Evolutionary conservation across 2,888 invertebrate genomes (phyloP), one percentile per base, ranked within the genome.

Genomic region (Villa cingulata): DNA sequence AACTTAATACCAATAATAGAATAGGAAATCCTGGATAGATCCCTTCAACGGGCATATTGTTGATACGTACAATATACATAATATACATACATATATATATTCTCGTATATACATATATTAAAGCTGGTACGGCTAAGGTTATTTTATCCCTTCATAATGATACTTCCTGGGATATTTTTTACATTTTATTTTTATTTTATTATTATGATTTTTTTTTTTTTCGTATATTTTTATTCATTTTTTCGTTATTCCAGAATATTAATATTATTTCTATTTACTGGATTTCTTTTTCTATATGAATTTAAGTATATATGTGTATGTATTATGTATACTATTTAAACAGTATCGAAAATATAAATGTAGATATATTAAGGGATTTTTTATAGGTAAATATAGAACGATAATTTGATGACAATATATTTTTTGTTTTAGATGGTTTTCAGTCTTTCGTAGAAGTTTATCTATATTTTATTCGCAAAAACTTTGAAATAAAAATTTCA

Each of bases 1-100:
- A 63, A 48, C 65, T 66, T 68, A 68, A 68, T 68, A 62, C 68
- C 68, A 68, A 69, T 68, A 68, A 68, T 68, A 68, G 69, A 68
- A 68, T 64, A 68, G 65, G 62, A 68, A 68, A 68, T 68, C 67
- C 69, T 60, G 59, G 62, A 65, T 64, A 68, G 65, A 68, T 68
- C 69, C 69, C 62, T 48, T 49, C 43, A 45, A 32, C 47, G 41
- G 36, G 49, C 49, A 51, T 51, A 48, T 49, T 49, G 47, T n/a
- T n/a, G n/a, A n/a, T n/a, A n/a, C n/a, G n/a, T n/a, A n/a, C n/a
- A n/a, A n/a, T n/a, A n/a, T n/a, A n/a, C n/a, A n/a, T n/a, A n/a
- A n/a, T n/a, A n/a, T n/a, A n/a, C n/a, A n/a, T n/a, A n/a, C n/a
- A n/a, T n/a, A n/a, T n/a, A n/a, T n/a, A n/a, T n/a, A n/a, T n/a